phyloP scores from a whole-genome alignment of 1,140 invertebrate species.

The Homarus americanus region DNA sequence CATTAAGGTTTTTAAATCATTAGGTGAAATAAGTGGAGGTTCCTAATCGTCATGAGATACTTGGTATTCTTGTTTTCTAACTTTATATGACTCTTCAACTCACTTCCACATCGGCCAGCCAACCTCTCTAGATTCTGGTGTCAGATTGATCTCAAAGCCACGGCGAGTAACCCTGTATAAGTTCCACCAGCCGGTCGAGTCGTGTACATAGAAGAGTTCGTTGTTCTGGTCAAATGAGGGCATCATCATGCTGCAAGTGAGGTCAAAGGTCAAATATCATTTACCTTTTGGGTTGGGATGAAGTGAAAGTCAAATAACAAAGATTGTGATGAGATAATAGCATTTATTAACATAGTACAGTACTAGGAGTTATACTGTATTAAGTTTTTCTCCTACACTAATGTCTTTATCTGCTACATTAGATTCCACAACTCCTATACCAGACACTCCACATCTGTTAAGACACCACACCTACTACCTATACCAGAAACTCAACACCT shows the following conservation, averaged over 20 bases:
- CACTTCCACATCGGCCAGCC: constrained; percentile 64
- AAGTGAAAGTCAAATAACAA: no score
- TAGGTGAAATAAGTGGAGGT: no score
- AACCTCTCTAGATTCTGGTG: constrained; percentile 52
- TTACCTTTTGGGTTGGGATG: no score
- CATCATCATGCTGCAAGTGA: constrained; percentile 48
- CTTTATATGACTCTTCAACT: no score
- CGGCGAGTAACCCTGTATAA: constrained; percentile 47
- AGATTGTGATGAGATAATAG: no score
- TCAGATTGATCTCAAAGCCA: constrained; percentile 59
- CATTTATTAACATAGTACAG: no score
- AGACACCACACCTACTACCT: background rate
- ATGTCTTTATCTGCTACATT: background rate
- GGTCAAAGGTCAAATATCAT: no score
- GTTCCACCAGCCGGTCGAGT: constrained; percentile 65
- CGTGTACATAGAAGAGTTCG: constrained; percentile 61
- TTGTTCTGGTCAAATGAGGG: constrained; percentile 58
- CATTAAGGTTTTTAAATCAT: no score
- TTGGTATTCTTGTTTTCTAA: no score
- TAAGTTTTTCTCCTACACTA: no score
- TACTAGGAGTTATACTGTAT: no score
- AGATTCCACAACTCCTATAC: background rate
- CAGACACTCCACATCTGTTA: background rate
- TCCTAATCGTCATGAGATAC: no score
- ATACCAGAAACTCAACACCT: background rate